A percentile compares a stretch with the other conserved stretches of the same genome.
phyloP scores from a whole-genome alignment of 2,888 invertebrate genomes.

The Ypsolopha sequella region DNA sequence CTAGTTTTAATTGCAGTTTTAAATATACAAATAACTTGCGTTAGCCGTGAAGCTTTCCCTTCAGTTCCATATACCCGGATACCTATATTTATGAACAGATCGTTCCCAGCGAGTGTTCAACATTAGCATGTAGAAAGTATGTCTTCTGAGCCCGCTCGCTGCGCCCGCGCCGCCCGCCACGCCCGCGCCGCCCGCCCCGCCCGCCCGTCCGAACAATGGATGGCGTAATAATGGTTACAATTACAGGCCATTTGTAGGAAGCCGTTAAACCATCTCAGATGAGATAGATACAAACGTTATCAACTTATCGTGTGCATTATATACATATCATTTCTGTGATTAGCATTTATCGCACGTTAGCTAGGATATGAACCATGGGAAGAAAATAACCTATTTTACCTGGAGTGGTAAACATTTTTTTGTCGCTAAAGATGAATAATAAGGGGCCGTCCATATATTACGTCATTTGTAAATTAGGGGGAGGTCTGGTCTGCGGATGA shows the following conservation, averaged over 20 bases:
- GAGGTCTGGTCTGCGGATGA: too few relatives aligned
- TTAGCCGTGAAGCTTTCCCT: conserved; percentile 20
- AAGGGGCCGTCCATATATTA: too few relatives aligned
- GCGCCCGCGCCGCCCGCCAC: conserved; percentile 6
- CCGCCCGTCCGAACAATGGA: conserved; percentile 33
- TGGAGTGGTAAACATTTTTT: too few relatives aligned
- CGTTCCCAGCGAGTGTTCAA: conserved; percentile 29
- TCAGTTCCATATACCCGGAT: conserved; percentile 22
- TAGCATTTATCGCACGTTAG: too few relatives aligned
- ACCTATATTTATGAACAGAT: conserved; percentile 14
- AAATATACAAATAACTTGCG: conserved; percentile 9
- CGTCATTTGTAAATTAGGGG: too few relatives aligned
- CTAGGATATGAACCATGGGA: too few relatives aligned
- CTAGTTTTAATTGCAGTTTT: neutral
- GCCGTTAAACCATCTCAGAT: neutral
- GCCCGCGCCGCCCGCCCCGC: too few relatives aligned
- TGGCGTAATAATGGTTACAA: conserved; percentile 41
- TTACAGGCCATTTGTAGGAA: neutral
- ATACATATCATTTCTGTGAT: too few relatives aligned
- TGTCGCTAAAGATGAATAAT: too few relatives aligned
- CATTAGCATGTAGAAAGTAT: conserved; percentile 34
- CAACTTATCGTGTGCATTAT: too few relatives aligned
- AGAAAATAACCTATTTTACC: too few relatives aligned
- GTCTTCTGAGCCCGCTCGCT: conserved; percentile 13
- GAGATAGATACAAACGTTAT: too few relatives aligned